These are phyloP conservation scores for Micromussa lordhowensis DNA, from an alignment of 92 coral and sea anemone genomes.

Conservation along the genomic window DNA sequence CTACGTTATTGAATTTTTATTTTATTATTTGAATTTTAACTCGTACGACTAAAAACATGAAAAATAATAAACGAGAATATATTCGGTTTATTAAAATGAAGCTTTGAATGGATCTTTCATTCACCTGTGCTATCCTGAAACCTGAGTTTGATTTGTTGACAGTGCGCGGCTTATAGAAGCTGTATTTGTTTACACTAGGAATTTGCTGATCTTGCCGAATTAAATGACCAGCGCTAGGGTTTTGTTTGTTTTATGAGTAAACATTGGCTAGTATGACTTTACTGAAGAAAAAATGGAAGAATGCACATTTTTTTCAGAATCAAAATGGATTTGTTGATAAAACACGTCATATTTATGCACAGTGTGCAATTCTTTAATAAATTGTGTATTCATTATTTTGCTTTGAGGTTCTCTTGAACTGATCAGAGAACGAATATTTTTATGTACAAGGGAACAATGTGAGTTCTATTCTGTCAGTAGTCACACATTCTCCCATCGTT, in stretches of 20 bases:
- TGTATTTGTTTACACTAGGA: conserved; percentile 27
- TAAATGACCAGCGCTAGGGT: conserved; percentile 13
- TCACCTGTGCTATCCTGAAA: conserved; percentile 5
- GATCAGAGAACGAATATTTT: neutral
- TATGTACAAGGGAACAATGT: neutral
- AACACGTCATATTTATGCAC: neutral
- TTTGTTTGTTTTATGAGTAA: conserved; percentile 12
- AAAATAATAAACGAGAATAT: neutral
- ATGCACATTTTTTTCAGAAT: neutral
- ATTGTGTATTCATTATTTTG: neutral
- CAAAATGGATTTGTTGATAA: neutral
- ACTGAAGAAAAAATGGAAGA: neutral
- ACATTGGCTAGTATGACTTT: neutral
- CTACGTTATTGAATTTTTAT: neutral
- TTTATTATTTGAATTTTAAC: neutral
- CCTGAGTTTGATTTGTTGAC: neutral
- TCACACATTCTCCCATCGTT: too few species aligned
- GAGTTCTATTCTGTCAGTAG: neutral
- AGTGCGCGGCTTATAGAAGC: neutral
- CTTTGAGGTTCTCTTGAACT: neutral
- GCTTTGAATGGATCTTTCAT: neutral
- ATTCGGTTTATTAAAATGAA: neutral
- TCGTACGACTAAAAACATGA: neutral
- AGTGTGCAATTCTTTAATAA: neutral
- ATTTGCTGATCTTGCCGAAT: conserved; percentile 27